Percentiles rank a stretch among this genome's conserved stretches.
Evolutionary conservation across 2,888 invertebrate genomes (phyloP).

Genomic region (Cotesia congregata): DNA sequence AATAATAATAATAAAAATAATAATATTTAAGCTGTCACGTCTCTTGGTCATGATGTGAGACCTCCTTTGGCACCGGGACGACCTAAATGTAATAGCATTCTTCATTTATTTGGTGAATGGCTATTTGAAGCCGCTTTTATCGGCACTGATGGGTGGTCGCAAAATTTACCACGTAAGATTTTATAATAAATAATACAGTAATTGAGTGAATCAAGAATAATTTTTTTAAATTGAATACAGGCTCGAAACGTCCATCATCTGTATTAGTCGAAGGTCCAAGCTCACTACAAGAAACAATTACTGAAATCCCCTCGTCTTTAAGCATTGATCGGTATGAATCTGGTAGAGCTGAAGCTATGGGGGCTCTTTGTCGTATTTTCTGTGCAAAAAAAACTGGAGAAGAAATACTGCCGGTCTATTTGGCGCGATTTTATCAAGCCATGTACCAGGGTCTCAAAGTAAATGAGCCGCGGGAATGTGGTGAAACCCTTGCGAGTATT

Average conservation of each 20-base stretch:
- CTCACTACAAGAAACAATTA: constrained; percentile 75
- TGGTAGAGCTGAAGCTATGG: constrained; percentile 94
- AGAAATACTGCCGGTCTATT: constrained; percentile 91
- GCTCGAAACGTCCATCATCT: constrained; percentile 77
- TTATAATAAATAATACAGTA: not conserved
- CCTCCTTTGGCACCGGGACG: constrained; percentile 81
- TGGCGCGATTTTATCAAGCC: constrained; percentile 94
- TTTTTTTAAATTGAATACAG: constrained; percentile 19
- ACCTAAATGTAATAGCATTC: constrained; percentile 94
- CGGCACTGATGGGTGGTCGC: constrained; percentile 79
- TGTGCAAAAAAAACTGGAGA: constrained; percentile 96
- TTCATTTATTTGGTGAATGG: constrained; percentile 97
- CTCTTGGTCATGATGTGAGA: constrained; percentile 74
- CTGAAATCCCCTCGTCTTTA: constrained; percentile 78
- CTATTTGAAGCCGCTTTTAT: constrained; percentile 95
- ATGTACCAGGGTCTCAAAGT: constrained; percentile 88
- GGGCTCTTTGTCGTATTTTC: constrained; percentile 94
- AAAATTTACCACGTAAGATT: constrained; percentile 73
- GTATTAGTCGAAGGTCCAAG: constrained; percentile 78
- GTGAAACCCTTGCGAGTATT: constrained; percentile 89
- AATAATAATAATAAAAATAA: constrained; percentile 20
- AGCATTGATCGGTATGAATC: constrained; percentile 86
- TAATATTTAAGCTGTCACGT: constrained; percentile 73
- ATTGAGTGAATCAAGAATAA: constrained; percentile 17
- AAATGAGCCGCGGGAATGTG: constrained; percentile 75